A percentile compares a stretch with the other conserved stretches of the same genome.
These are phyloP conservation scores for Hoplostethus mediterraneus DNA, from an alignment of 2,797 vertebrate genomes.

Conservation along the genomic window DNA sequence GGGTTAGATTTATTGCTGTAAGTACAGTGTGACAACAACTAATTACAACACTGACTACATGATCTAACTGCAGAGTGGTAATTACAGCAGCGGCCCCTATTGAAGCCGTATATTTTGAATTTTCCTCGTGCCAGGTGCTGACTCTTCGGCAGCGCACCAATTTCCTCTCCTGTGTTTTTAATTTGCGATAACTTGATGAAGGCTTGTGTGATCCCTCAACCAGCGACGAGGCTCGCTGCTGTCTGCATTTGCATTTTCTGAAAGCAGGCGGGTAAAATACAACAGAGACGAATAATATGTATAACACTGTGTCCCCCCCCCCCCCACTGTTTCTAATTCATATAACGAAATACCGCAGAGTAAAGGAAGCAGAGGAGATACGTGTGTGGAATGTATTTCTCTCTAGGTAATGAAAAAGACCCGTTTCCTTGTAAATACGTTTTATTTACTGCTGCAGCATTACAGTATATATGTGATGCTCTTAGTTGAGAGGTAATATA, in stretches of 20 bases:
- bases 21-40: conserved; percentile 79
- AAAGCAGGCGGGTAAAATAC: conserved; percentile 3
- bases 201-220: conserved; percentile 32
- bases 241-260: not conserved
- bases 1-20: conserved; percentile 78
- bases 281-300: not conserved
- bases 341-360: not conserved
- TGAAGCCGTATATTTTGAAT: conserved; percentile 60
- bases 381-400: not conserved
- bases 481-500: not conserved
- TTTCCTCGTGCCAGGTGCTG: conserved; percentile 72
- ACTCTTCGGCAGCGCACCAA: conserved; percentile 54
- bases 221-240: conserved; percentile 21
- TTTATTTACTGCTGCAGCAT: not conserved
- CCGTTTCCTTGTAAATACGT: not conserved
- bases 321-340: not conserved
- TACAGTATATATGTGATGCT: not conserved
- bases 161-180: conserved; percentile 66
- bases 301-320: not conserved
- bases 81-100: conserved; percentile 66
- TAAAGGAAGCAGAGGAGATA: not conserved
- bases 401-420: not conserved
- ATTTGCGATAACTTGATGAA: conserved; percentile 63
- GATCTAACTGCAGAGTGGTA: conserved; percentile 63
- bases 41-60: conserved; percentile 75